phyloP scores from a whole-genome alignment of 2,113 vertebrate species.

The Catharus bicknelli region DNA sequence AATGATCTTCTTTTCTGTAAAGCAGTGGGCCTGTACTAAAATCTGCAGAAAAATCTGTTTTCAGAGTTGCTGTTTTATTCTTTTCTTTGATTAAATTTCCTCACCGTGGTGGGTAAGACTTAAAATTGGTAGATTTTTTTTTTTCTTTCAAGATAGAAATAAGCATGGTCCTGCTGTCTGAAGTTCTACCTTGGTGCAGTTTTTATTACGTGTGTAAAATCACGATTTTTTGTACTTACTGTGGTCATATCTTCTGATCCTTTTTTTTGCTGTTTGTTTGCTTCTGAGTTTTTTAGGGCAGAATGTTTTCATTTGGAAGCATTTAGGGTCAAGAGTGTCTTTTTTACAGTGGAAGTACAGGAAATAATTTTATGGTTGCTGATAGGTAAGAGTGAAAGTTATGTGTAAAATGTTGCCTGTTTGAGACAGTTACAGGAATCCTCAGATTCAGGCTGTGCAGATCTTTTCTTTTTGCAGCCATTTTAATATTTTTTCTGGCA shows the following conservation, averaged over 20 bases:
- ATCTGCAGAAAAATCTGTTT: slow-evolving; percentile 21
- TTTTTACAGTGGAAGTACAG: background rate
- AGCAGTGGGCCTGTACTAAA: background rate
- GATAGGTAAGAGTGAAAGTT: background rate
- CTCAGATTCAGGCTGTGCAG: background rate
- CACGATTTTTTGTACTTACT: background rate
- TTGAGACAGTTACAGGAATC: background rate
- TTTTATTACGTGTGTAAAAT: background rate
- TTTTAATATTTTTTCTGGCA: background rate
- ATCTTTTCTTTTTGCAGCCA: background rate
- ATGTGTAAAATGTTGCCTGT: background rate
- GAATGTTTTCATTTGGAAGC: background rate
- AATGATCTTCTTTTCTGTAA: background rate
- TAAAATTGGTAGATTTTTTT: background rate
- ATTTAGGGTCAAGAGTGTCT: background rate
- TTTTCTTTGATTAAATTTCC: slow-evolving; percentile 3
- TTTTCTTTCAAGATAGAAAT: background rate
- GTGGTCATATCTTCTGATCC: background rate
- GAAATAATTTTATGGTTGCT: background rate
- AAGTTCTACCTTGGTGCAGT: background rate
- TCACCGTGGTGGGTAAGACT: background rate
- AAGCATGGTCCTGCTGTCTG: background rate
- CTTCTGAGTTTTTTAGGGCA: background rate
- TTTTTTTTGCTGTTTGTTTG: background rate
- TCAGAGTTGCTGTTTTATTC: background rate